Evolutionary conservation across 92 coral and sea anemone species (phyloP).

Genomic region (Epizoanthus stellaris): DNA sequence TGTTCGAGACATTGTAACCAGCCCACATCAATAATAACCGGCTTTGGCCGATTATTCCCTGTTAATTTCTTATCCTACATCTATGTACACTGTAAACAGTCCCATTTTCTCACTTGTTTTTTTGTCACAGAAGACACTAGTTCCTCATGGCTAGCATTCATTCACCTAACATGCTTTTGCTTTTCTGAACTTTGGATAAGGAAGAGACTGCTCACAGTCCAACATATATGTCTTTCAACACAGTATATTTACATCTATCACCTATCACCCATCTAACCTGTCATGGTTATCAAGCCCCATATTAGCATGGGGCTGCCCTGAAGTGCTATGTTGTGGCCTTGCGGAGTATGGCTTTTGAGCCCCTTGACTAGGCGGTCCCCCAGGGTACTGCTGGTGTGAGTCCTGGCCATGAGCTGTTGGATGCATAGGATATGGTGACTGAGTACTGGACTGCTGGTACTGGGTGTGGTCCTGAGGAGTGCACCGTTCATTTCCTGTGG

Average conservation of each 20-base stretch:
- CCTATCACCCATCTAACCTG: constrained; percentile 46
- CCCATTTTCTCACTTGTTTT: too few relatives aligned
- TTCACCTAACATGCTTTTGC: too few relatives aligned
- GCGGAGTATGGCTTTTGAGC: constrained; percentile 24
- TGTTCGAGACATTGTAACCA: too few relatives aligned
- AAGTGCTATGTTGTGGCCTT: constrained; percentile 46
- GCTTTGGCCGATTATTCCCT: too few relatives aligned
- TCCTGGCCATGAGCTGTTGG: constrained; percentile 31
- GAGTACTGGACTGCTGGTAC: constrained; percentile 14
- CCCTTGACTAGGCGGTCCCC: background rate
- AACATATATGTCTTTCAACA: background rate
- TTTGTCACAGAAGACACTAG: too few relatives aligned
- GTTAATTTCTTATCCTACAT: too few relatives aligned
- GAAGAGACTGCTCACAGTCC: too few relatives aligned
- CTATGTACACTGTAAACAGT: too few relatives aligned
- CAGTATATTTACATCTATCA: background rate
- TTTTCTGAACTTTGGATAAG: too few relatives aligned
- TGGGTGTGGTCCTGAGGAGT: constrained; percentile 39
- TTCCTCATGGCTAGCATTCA: too few relatives aligned
- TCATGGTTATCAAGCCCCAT: constrained; percentile 71
- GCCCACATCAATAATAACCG: too few relatives aligned
- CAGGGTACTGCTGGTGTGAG: constrained; percentile 6
- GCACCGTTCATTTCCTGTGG: constrained; percentile 9
- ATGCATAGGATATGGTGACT: constrained; percentile 11
- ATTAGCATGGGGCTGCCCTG: constrained; percentile 56